Evolutionary conservation across 2,888 invertebrate species (phyloP), one percentile per base, ranked within the genome.

Genomic region (Drosophila formosana): DNA sequence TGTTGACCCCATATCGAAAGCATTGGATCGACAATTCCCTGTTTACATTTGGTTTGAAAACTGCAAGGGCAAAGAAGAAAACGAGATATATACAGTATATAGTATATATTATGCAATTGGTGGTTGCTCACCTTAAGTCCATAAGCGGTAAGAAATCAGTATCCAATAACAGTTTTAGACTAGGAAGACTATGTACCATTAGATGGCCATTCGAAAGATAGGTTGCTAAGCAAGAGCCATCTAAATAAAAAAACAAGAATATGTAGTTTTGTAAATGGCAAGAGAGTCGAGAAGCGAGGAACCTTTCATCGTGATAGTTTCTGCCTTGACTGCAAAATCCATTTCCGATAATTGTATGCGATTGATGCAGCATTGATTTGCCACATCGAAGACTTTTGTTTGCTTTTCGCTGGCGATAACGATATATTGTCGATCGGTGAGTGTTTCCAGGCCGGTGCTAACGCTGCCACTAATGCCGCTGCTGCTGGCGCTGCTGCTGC

Each of bases 1-100:
- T 97, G 97, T 95, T 98, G 97, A 94, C 97, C 98, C 98, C 98
- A 98, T 95, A 98, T 98, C 94, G 97, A 97, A 95, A 98, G 97
- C 97, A 98, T 97, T 94, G 97, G 98, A 95, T 98, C 97, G 96
- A 97, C 97, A 95, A 97, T 97, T 95, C 97, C 97, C 95, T 96
- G 96, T 96, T 97, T 97, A 95, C 95, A 95, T 94, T 95, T 95
- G 94, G 95, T 96, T 95, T 96, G 95, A 95, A 96, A 96, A 95
- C 96, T 96, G 47, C 52, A 41, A 41, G 66, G 82, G 88, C 88
- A 90, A 18, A 3, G 39, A 5, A 52, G 30, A 34, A 25, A 51
- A 18, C 18, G 18, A 18, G 18, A 18, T 18, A 18, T 18, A 18
- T 18, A 18, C 1, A 18, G 18, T 18, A 18, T 18, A 18, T 18